These are phyloP conservation scores for Lutjanus campechanus DNA, from an alignment of 2,797 vertebrate species.

Conservation along the genomic window DNA sequence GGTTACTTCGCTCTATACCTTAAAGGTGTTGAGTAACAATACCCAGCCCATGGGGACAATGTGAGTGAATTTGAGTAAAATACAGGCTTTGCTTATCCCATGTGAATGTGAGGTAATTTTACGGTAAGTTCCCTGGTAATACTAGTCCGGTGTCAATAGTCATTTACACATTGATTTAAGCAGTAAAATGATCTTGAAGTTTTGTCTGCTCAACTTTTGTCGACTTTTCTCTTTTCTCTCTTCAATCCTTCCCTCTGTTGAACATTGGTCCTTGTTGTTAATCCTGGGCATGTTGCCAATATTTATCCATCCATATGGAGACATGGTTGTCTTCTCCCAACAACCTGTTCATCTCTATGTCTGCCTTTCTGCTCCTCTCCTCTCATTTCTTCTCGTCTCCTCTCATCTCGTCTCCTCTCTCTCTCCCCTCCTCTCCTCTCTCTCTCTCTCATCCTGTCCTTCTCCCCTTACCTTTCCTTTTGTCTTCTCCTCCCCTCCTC, in stretches of 20 bases:
- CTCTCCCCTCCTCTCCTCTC: not conserved
- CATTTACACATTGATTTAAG: not conserved
- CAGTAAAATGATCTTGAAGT: constrained; percentile 6
- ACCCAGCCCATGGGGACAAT: too few species aligned
- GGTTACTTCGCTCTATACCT: too few species aligned
- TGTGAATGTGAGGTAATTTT: too few species aligned
- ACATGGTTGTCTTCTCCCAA: constrained; percentile 38
- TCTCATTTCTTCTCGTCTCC: constrained; percentile 14
- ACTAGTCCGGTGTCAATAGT: too few species aligned
- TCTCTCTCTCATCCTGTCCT: constrained; percentile 5
- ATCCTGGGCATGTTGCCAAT: constrained; percentile 65
- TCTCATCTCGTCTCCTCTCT: constrained; percentile 12
- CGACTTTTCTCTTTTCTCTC: constrained; percentile 42
- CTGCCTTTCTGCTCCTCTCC: constrained; percentile 20
- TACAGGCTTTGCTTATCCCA: too few species aligned
- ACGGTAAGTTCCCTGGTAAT: too few species aligned
- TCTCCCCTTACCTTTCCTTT: constrained; percentile 11
- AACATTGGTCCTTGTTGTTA: constrained; percentile 51
- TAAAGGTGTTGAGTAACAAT: too few species aligned
- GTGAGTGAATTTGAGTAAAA: too few species aligned
- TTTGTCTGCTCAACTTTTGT: constrained; percentile 20
- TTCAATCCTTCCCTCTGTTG: constrained; percentile 46
- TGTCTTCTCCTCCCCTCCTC: constrained; percentile 8
- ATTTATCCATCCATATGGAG: constrained; percentile 49
- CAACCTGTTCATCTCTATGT: constrained; percentile 45